Base-by-base conservation (phyloP, 2,797 vertebrate species). In the Erpetoichthys calabaricus region DNA sequence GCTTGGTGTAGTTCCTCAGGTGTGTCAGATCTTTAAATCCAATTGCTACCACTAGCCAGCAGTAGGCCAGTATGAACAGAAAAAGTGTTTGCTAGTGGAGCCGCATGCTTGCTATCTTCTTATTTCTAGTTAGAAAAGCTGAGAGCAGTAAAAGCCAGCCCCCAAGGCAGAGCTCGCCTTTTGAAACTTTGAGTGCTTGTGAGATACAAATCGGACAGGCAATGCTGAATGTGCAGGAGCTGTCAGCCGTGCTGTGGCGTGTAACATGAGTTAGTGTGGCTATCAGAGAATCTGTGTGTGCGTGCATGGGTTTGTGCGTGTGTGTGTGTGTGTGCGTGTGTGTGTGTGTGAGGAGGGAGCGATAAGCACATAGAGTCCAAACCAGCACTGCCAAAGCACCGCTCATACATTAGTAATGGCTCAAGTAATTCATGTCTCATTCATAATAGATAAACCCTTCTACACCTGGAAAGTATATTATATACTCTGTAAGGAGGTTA, bases 341-440 rank as follows among this genome's bases (percentile, higher is more conserved):
- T 42, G 47, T 58, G 46, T 51, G 53, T 50, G 51, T 4, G 58
- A 8, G 52, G 51, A 7, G 10, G 52, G 54, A 47, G 7, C 51
- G 57, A 47, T 42, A 41, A 44, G 46, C 49, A 56, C 66, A 64
- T 69, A 73, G 68, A 10, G 68, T 62, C 67, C 65, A 75, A 74
- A 75, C 72, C 73, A 63, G 78, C 78, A 75, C 76, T 84, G 73
- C 78, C 72, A 74, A 76, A 76, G 77, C 79, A 76, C 78, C 77
- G 69, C 64, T 74, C 67, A 79, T 80, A 74, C 73, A 81, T 80
- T 81, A 73, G 68, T 72, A 77, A 73, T 70, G 74, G 67, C 67
- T 62, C 63, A 62, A 80, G 75, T 71, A 74, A 68, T 68, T 68
- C 73, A 71, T 58, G 66, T 76, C 76, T 80, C 76, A 80, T 80